phyloP scores from a whole-genome alignment of 2,797 vertebrate species.

The Poecilia gillii region DNA sequence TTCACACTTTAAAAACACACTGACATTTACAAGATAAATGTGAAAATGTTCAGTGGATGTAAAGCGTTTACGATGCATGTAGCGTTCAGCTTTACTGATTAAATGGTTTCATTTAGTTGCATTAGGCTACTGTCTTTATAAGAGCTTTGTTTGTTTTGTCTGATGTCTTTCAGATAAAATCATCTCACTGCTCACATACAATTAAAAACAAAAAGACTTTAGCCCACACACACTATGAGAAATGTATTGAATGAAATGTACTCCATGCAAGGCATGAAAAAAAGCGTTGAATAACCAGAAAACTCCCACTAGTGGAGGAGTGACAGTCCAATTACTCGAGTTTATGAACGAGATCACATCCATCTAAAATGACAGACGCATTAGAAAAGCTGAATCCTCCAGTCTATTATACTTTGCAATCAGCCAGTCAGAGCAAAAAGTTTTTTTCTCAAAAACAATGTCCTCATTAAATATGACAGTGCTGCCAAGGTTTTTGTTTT shows the following conservation, averaged over 20 bases:
- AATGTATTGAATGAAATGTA: not conserved
- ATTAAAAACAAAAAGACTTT: not conserved
- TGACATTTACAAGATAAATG: not conserved
- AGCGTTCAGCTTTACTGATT: not conserved
- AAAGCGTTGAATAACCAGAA: not conserved
- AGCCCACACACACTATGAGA: not conserved
- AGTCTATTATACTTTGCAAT: conserved; percentile 3
- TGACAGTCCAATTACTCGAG: conserved; percentile 18
- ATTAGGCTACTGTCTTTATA: not conserved
- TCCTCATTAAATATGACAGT: not conserved
- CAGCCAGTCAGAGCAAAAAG: conserved; percentile 11
- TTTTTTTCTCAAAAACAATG: conserved; percentile 11
- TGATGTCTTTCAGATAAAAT: not conserved
- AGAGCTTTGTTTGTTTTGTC: not conserved
- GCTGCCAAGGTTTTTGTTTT: not conserved
- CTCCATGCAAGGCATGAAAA: conserved; percentile 17
- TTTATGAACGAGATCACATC: conserved; percentile 18
- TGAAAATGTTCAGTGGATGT: not conserved
- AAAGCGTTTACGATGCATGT: not conserved
- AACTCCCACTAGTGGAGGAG: not conserved
- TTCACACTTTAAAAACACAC: not conserved
- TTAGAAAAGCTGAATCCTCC: not conserved
- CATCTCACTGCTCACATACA: not conserved
- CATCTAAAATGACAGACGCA: conserved; percentile 9
- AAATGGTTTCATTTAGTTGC: not conserved